These are phyloP conservation scores for Drepana arcuata DNA, from an alignment of 1,140 invertebrate genomes.

Conservation along the genomic window DNA sequence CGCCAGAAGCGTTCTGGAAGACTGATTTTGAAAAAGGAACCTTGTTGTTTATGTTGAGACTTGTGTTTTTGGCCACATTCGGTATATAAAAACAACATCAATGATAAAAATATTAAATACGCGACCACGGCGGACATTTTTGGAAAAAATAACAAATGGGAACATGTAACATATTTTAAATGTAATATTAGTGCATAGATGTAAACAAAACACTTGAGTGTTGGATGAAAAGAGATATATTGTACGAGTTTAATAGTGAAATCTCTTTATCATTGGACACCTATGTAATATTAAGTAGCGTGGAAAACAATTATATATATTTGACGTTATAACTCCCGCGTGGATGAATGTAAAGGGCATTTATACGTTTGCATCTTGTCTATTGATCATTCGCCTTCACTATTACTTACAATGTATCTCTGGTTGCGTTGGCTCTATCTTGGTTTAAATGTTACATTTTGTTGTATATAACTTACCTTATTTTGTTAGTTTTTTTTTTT, in stretches of 20 bases:
- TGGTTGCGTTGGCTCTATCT: conserved; percentile 35
- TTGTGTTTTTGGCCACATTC: no score
- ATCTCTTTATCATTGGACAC: conserved; percentile 54
- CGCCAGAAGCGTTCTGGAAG: conserved; percentile 27
- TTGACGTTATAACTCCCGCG: conserved; percentile 47
- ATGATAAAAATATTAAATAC: no score
- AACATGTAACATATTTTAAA: conserved; percentile 70
- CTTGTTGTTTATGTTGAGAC: no score
- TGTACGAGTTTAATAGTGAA: conserved; percentile 47
- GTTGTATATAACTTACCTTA: conserved; percentile 54
- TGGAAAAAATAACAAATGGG: conserved; percentile 59
- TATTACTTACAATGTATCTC: conserved; percentile 44
- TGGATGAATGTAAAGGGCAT: conserved; percentile 53
- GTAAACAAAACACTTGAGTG: conserved; percentile 43
- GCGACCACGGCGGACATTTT: no score
- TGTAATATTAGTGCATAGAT: conserved; percentile 61
- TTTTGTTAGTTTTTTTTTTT: conserved; percentile 35
- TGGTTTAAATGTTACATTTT: conserved; percentile 29
- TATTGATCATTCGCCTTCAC: conserved; percentile 29
- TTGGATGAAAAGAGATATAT: conserved; percentile 49
- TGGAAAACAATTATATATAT: conserved; percentile 40
- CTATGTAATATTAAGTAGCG: conserved; percentile 52
- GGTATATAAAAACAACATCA: no score
- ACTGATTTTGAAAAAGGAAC: conserved; percentile 53
- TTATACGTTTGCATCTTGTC: conserved; percentile 52